Evolutionary conservation across 2,888 invertebrate genomes (phyloP), one percentile per base, ranked within the genome.

Genomic region (Agrochola litura): DNA sequence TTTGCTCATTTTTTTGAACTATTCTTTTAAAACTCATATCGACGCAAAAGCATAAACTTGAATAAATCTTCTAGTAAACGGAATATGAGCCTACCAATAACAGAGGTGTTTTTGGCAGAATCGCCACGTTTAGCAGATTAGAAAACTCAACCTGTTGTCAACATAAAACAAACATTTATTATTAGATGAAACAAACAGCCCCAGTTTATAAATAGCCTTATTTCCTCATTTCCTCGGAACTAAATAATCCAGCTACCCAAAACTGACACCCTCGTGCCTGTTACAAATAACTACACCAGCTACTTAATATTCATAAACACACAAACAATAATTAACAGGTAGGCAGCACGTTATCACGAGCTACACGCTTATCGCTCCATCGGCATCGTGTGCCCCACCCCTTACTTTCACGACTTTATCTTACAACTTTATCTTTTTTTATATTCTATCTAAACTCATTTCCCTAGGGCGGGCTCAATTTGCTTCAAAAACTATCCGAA

Each of bases 371-470:
- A 81, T 80, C 82, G 66, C 63, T 5, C 67, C 65, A 81, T 82
- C 85, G 75, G 65, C 65, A 81, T 82, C 85, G 75, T 75, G 83
- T 78, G 81, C 82, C 81, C 79, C 84, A 70, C 77, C 85, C 88
- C 82, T 85, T 81, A 89, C 89, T 87, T 84, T 87, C 87, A 85
- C 86, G 79, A 84, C 86, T 88, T 88, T 91, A 90, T 89, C 88
- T 90, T 77, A 73, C 74, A 78, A 80, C 79, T 83, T 79, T 83
- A 88, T 85, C 89, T 88, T 82, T 85, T 37, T 88, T 83, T 88
- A 86, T 82, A 80, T 81, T 82, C 82, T 79, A 79, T 86, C 83
- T 86, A 76, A 85, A 87, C 75, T 87, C 86, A 89, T 90, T 91
- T 90, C 89, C 90, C 89, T 88, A 85, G 88, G 88, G 87, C 86